Conservation (phyloP, 2,113 vertebrate genomes). For the Serilophus lunatus region DNA sequence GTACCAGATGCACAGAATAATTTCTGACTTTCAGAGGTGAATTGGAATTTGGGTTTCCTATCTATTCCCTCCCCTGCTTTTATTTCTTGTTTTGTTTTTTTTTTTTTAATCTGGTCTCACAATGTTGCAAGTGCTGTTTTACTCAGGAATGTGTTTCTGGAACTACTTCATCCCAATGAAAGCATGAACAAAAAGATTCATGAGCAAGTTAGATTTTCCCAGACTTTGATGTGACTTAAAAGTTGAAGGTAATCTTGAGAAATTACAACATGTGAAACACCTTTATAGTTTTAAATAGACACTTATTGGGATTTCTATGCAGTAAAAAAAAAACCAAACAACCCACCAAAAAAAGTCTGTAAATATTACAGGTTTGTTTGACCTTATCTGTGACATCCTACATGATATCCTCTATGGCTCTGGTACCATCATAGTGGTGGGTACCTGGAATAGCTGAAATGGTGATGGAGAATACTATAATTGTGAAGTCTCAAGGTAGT, state of each 20-base stretch:
- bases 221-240: constrained; percentile 5
- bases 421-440: rapidly evolving
- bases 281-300: background rate
- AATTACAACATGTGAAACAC: background rate
- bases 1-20: background rate
- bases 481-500: background rate
- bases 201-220: background rate
- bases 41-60: background rate
- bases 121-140: background rate
- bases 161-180: constrained; percentile 27
- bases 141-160: constrained; percentile 40
- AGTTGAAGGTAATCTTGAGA: background rate
- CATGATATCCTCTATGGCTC: background rate
- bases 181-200: constrained; percentile 38
- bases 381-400: background rate
- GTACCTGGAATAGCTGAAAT: background rate
- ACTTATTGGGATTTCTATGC: background rate
- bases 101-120: background rate
- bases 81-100: background rate
- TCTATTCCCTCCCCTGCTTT: background rate
- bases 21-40: background rate
- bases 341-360: background rate
- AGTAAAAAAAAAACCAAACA: background rate
- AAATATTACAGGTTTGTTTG: background rate
- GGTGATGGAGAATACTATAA: background rate